Percentiles rank a stretch among this genome's conserved stretches.
phyloP scores from a whole-genome alignment of 2,797 vertebrate genomes.

The Potorous gilbertii region DNA sequence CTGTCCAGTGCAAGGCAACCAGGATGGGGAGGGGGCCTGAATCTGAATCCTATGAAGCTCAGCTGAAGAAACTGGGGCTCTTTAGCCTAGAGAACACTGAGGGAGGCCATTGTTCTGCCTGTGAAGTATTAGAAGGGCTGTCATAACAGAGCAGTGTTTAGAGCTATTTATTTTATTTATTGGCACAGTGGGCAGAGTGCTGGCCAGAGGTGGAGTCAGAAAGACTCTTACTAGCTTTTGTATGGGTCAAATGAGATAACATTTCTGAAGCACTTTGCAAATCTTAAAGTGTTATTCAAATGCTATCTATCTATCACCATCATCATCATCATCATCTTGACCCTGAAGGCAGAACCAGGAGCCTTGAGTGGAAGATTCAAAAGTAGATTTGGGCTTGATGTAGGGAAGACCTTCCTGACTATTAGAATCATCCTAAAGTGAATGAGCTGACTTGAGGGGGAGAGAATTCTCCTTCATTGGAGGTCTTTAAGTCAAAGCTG shows the following conservation, averaged over 20 bases:
- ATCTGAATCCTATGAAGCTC: neutral
- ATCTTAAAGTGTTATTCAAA: neutral
- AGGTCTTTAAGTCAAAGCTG: neutral
- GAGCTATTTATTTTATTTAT: neutral
- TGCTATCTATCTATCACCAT: neutral
- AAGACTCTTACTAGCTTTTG: neutral
- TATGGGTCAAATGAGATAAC: neutral
- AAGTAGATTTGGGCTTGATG: neutral
- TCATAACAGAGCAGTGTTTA: neutral
- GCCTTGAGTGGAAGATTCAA: too few relatives aligned
- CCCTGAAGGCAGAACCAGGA: neutral
- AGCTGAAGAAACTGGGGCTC: neutral
- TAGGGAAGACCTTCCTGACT: neutral
- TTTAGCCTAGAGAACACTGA: neutral
- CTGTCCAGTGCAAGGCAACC: neutral
- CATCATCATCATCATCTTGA: too few relatives aligned
- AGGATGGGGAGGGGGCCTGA: neutral
- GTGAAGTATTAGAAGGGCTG: neutral
- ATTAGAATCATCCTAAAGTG: neutral
- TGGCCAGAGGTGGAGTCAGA: neutral
- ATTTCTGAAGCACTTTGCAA: neutral
- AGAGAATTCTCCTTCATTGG: too few relatives aligned
- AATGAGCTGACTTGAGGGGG: too few relatives aligned
- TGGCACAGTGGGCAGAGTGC: neutral
- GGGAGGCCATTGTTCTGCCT: neutral